Base-by-base conservation (phyloP, 2,888 invertebrate genomes). In the Drosophila putrida region DNA sequence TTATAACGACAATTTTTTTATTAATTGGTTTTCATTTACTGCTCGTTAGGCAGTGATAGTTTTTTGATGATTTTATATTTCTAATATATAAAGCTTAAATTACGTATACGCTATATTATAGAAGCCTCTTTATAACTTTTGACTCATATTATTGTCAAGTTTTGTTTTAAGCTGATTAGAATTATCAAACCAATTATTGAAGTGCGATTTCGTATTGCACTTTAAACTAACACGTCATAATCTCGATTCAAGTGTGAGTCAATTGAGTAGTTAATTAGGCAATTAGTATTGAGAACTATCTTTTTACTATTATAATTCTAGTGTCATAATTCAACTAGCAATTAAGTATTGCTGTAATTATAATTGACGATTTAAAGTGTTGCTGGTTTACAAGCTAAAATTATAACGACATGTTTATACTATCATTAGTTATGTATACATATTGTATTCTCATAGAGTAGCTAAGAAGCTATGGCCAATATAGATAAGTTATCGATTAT, bases 201-300 rank as follows among this genome's bases (percentile, higher is more conserved):
- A 15, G 10, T 15, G 27, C 46, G 35, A 43, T 25, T 35, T 55
- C 4, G 27, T 4, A 15, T 25, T 57, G 63, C 20, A 50, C 85
- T 70, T 82, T 87, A 49, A 64, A 78, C 75, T 13, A 27, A 68
- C 75, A 65, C 85, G 82, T 82, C 88, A 82, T 63, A 46, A 46
- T 33, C 13, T 46, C 8, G 15, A 20, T 13, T 57, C 4, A 6
- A 4, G 5, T 36, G 31, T 81, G 66, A 75, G 62, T 81, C 82
- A 82, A 67, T 50, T 47, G n/a, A 31, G 10, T 8, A 2, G 28
- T 9, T 47, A 55, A 65, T 76, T 60, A 51, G 51, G 10, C 25
- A 35, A 38, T 27, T 46, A 47, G 25, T 43, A 39, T 39, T 43
- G n/a, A 9, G 9, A 57, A 57, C 35, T 59, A 49, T 53, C 54